Conservation (phyloP, 2,113 vertebrate species). For the Centropus unirufus region DNA sequence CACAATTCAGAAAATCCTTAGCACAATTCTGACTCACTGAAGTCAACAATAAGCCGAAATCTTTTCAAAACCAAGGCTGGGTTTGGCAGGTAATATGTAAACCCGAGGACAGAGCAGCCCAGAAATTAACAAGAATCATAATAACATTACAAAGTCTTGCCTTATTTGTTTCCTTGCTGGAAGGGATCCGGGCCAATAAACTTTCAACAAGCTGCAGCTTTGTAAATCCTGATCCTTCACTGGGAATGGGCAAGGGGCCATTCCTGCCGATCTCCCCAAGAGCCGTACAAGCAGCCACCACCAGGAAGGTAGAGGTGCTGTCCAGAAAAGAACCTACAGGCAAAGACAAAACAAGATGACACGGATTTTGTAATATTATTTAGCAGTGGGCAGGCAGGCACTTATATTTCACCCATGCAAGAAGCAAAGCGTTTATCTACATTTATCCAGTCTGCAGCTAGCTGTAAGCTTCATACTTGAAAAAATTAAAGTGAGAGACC, state of each 20-base stretch:
- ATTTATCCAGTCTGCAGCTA: background rate
- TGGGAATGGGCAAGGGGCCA: constrained; percentile 86
- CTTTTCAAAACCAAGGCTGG: background rate
- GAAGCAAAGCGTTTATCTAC: background rate
- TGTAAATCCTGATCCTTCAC: constrained; percentile 88
- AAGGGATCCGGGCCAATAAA: constrained; percentile 89
- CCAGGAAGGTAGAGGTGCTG: constrained; percentile 84
- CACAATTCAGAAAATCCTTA: background rate
- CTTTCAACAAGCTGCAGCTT: constrained; percentile 91
- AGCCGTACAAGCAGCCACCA: constrained; percentile 90
- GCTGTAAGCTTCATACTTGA: background rate
- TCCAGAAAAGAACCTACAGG: constrained; percentile 89
- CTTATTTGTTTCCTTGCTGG: constrained; percentile 95
- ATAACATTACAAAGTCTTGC: constrained; percentile 54
- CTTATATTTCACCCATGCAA: background rate
- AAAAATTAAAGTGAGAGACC: background rate
- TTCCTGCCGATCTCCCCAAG: constrained; percentile 94
- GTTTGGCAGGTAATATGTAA: background rate
- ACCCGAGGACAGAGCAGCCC: background rate
- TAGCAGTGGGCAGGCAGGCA: background rate
- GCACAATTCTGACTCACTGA: background rate
- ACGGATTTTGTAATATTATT: background rate
- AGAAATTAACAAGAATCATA: background rate
- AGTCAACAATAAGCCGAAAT: background rate
- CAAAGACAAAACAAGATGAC: background rate